phyloP scores from a whole-genome alignment of 2,113 vertebrate genomes.

The Prunella himalayana region DNA sequence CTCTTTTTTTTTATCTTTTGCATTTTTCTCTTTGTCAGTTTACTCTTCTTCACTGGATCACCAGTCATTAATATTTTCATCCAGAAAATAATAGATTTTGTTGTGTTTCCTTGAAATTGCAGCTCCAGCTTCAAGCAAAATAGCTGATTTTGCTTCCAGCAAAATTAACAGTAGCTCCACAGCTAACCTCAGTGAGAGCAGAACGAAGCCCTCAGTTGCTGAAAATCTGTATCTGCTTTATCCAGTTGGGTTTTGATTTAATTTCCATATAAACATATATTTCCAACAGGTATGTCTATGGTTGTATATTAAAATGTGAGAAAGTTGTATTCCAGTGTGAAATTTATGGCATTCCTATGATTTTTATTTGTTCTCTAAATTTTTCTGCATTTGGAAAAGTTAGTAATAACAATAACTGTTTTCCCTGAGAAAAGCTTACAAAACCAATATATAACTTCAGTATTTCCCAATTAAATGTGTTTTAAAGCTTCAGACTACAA shows the following conservation, averaged over 20 bases:
- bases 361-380: not conserved
- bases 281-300: not conserved
- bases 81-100: not conserved
- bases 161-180: not conserved
- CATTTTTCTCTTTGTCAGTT: not conserved
- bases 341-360: not conserved
- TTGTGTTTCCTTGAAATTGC: not conserved
- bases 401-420: not conserved
- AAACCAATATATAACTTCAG: not conserved
- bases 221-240: not conserved
- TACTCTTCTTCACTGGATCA: not conserved
- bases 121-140: not conserved
- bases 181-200: not conserved
- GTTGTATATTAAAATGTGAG: not conserved
- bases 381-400: not conserved
- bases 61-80: not conserved
- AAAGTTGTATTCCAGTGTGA: not conserved
- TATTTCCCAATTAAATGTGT: not conserved
- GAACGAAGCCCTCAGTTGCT: not conserved
- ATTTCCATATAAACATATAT: not conserved
- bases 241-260: not conserved
- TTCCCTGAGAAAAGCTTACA: not conserved
- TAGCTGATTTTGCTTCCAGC: not conserved
- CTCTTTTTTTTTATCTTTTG: not conserved
- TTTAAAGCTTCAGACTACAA: conserved; percentile 5